Conservation (phyloP, 2,888 invertebrate genomes). For the Ichneumon xanthorius region DNA sequence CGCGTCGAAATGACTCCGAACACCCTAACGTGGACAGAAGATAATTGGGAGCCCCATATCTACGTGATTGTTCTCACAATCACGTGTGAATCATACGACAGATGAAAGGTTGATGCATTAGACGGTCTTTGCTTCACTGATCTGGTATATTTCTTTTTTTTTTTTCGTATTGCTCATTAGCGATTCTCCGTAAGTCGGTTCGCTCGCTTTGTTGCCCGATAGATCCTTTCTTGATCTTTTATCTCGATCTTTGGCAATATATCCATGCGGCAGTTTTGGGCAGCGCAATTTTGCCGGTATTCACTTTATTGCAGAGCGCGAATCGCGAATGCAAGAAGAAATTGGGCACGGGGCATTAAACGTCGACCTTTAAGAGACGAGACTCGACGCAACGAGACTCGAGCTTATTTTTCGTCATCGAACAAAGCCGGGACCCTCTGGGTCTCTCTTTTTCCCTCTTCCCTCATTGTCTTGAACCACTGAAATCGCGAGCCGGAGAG, state of each 20-base stretch:
- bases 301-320: conserved; percentile 13
- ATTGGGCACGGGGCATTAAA: conserved; percentile 58
- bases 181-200: not conserved
- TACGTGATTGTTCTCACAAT: conserved; percentile 12
- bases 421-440: conserved; percentile 51
- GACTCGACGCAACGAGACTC: conserved; percentile 1
- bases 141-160: not conserved
- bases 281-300: conserved; percentile 39
- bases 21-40: conserved; percentile 10
- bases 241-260: conserved; percentile 20
- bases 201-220: not conserved
- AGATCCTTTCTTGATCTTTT: not conserved
- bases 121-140: not conserved
- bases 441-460: conserved; percentile 32
- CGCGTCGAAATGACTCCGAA: conserved; percentile 11
- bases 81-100: conserved; percentile 6
- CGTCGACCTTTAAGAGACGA: conserved; percentile 58
- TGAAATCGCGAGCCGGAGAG: conserved; percentile 43
- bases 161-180: conserved; percentile 5
- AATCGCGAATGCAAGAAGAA: conserved; percentile 36
- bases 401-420: conserved; percentile 59
- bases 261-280: conserved; percentile 6
- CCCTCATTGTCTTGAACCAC: conserved; percentile 44
- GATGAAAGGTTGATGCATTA: conserved; percentile 20
- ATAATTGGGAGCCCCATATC: conserved; percentile 30